A percentile compares a stretch with the other conserved stretches of the same genome.
Conservation (phyloP, 2,113 vertebrate genomes). For the Colaptes auratus region DNA sequence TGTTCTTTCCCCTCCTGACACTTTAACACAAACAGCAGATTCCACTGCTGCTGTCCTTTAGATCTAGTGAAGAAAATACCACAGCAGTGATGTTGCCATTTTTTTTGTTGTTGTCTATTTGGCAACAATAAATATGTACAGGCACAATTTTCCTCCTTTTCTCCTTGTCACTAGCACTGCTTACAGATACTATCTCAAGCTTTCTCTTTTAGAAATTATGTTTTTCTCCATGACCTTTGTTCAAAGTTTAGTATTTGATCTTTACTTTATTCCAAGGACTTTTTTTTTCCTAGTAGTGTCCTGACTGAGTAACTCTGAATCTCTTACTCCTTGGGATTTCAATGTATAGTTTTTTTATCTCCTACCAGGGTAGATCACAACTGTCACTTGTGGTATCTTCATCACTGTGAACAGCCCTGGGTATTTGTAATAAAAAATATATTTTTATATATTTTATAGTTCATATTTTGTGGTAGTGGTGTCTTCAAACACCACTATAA, state of each 20-base stretch:
- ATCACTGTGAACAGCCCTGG: background rate
- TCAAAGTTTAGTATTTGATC: background rate
- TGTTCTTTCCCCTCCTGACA: constrained; percentile 61
- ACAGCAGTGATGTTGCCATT: background rate
- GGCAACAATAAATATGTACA: constrained; percentile 32
- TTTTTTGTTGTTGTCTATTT: background rate
- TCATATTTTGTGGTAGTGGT: too few relatives aligned
- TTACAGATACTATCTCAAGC: constrained; percentile 16
- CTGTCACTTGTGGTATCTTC: background rate
- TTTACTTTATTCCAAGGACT: background rate
- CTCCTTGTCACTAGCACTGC: background rate
- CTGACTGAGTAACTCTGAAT: background rate
- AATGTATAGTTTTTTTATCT: background rate
- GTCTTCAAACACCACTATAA: too few relatives aligned
- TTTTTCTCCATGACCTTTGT: constrained; percentile 2
- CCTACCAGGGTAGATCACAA: background rate
- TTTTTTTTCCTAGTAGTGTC: background rate
- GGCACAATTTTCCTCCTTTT: background rate
- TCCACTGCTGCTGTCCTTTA: constrained; percentile 56
- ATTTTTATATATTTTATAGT: too few relatives aligned
- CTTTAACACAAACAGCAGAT: constrained; percentile 67
- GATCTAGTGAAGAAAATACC: constrained; percentile 47
- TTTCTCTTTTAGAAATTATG: constrained; percentile 21
- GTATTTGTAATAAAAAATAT: background rate
- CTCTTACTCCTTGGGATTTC: background rate